Evolutionary conservation across 2,888 invertebrate species (phyloP).

Genomic region (Phymatocera aterrima): DNA sequence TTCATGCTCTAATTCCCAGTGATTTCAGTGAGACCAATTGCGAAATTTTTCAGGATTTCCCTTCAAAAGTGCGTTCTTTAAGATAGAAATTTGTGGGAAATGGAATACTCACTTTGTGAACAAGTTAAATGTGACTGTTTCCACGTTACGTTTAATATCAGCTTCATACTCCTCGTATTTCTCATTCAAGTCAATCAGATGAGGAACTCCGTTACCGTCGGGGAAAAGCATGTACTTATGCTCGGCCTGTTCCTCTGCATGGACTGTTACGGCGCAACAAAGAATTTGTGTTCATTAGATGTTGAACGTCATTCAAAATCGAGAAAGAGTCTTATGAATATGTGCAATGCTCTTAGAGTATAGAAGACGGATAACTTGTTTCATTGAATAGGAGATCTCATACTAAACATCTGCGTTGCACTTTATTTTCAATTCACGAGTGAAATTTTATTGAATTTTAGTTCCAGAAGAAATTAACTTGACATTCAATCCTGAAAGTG

Average conservation of each 20-base stretch:
- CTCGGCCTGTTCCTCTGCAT: conserved; percentile 44
- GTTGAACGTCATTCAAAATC: neutral
- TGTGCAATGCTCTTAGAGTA: neutral
- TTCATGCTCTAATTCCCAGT: too few relatives aligned
- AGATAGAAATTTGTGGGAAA: neutral
- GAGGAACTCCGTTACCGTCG: conserved; percentile 71
- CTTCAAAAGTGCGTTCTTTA: neutral
- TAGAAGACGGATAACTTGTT: neutral
- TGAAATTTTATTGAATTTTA: neutral
- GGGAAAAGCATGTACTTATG: conserved; percentile 74
- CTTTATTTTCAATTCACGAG: neutral
- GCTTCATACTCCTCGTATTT: neutral
- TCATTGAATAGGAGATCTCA: neutral
- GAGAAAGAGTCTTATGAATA: neutral
- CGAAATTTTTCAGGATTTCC: too few relatives aligned
- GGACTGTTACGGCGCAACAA: neutral
- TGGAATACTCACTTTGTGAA: conserved; percentile 22
- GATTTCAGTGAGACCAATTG: too few relatives aligned
- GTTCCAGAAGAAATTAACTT: neutral
- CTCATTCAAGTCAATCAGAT: conserved; percentile 71
- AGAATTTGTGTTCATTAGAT: neutral
- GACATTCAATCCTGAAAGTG: neutral
- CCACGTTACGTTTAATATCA: neutral
- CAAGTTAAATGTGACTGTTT: conserved; percentile 8
- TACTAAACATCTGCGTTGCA: neutral